A percentile compares a stretch with the other conserved stretches of the same genome.
These are phyloP conservation scores for Nymphalis io DNA, from an alignment of 1,140 invertebrate species.

Conservation along the genomic window DNA sequence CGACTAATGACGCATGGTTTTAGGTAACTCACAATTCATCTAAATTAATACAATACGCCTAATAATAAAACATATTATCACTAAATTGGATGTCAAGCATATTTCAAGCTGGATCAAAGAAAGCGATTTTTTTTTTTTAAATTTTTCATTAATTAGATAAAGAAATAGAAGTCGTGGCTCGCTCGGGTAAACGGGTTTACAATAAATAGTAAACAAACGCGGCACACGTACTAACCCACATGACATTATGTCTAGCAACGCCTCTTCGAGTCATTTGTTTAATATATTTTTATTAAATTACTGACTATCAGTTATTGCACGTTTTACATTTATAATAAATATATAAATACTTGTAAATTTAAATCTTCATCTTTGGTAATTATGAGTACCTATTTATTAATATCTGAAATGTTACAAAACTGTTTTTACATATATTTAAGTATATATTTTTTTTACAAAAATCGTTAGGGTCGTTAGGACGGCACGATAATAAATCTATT, in stretches of 20 bases:
- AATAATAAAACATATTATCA: conserved; percentile 72
- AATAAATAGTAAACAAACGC: conserved; percentile 77
- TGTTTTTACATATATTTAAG: conserved; percentile 78
- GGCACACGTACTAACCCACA: conserved; percentile 40
- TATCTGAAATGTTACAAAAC: conserved; percentile 80
- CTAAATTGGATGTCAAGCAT: conserved; percentile 72
- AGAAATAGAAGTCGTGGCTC: conserved; percentile 48
- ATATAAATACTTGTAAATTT: conserved; percentile 81
- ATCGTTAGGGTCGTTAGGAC: conserved; percentile 80
- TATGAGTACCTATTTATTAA: conserved; percentile 79
- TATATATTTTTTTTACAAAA: conserved; percentile 80
- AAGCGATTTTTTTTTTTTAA: conserved; percentile 60
- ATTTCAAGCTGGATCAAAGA: conserved; percentile 64
- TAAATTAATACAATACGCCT: conserved; percentile 71
- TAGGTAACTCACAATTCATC: conserved; percentile 73
- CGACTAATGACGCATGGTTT: conserved; percentile 26
- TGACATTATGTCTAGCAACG: conserved; percentile 56
- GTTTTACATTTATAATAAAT: conserved; percentile 81
- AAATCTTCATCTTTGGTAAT: conserved; percentile 78
- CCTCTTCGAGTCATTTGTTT: conserved; percentile 72
- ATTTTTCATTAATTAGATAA: conserved; percentile 53
- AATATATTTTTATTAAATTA: conserved; percentile 80
- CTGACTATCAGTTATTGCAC: conserved; percentile 80
- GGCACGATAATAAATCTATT: conserved; percentile 80
- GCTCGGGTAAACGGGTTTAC: conserved; percentile 67